These are phyloP conservation scores for Characodon lateralis DNA, from an alignment of 2,797 vertebrate species.

Conservation along the genomic window DNA sequence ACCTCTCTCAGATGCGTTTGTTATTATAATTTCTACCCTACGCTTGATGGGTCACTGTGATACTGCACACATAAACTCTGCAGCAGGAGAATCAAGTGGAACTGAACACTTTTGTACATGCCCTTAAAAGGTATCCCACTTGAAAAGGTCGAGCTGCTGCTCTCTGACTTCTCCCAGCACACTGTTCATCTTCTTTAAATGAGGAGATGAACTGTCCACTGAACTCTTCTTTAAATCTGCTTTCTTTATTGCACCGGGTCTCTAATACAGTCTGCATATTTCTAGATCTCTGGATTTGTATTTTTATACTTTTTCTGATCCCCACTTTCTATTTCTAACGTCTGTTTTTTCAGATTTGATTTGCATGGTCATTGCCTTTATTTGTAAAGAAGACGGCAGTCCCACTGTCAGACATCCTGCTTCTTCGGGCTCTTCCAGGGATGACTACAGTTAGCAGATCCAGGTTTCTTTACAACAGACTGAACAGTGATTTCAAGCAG, in stretches of 20 bases:
- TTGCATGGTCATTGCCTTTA: conserved; percentile 19
- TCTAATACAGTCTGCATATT: not conserved
- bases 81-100: conserved; percentile 63
- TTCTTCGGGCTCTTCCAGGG: conserved; percentile 26
- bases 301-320: not conserved
- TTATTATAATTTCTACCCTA: conserved; percentile 11
- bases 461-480: conserved; percentile 62
- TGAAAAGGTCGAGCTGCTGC: conserved; percentile 47
- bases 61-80: conserved; percentile 41
- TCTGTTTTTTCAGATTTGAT: conserved; percentile 16
- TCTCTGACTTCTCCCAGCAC: conserved; percentile 57
- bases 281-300: conserved; percentile 4
- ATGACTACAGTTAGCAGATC: conserved; percentile 60
- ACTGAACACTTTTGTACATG: conserved; percentile 71
- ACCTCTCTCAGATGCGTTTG: conserved; percentile 13
- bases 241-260: conserved; percentile 23
- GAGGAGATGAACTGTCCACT: conserved; percentile 6
- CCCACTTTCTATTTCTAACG: not conserved
- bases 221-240: not conserved
- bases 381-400: conserved; percentile 28
- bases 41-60: conserved; percentile 35
- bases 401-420: conserved; percentile 1
- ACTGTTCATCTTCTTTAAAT: conserved; percentile 57
- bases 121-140: conserved; percentile 80
- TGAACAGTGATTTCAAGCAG: conserved; percentile 47